These are phyloP conservation scores for Nettapus auritus DNA, from an alignment of 2,113 vertebrate species.

Conservation along the genomic window DNA sequence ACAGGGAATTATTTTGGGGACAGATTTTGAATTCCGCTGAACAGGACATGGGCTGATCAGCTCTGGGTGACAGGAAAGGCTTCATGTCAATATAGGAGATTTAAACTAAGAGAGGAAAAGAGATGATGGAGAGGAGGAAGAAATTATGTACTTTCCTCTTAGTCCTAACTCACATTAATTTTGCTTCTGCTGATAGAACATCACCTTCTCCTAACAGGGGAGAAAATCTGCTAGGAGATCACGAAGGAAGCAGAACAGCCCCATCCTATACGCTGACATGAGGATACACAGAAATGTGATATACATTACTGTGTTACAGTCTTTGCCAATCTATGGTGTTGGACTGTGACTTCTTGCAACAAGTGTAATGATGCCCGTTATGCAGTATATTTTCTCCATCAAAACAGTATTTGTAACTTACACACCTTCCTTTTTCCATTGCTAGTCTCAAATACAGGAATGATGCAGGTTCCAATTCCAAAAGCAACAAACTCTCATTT, in stretches of 20 bases:
- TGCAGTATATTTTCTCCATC: not conserved
- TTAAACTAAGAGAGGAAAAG: slow-evolving; percentile 13
- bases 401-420: not conserved
- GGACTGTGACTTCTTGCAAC: not conserved
- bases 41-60: not conserved
- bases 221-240: not conserved
- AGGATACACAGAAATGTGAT: not conserved
- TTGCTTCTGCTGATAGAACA: not conserved
- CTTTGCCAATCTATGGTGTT: not conserved
- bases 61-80: slow-evolving; percentile 7
- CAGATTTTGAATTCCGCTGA: not conserved
- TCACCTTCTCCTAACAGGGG: not conserved
- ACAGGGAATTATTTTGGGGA: not conserved
- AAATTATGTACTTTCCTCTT: slow-evolving; percentile 2
- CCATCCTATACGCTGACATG: not conserved
- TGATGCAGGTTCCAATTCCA: not conserved
- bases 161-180: not conserved
- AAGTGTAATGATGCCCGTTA: not conserved
- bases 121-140: slow-evolving; percentile 12
- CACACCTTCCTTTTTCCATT: not conserved
- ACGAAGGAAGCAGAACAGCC: not conserved
- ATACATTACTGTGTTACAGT: not conserved
- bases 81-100: not conserved
- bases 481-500: not conserved
- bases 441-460: not conserved